phyloP scores from a whole-genome alignment of 64 coral and sea anemone species.

The Pachyseris speciosa region DNA sequence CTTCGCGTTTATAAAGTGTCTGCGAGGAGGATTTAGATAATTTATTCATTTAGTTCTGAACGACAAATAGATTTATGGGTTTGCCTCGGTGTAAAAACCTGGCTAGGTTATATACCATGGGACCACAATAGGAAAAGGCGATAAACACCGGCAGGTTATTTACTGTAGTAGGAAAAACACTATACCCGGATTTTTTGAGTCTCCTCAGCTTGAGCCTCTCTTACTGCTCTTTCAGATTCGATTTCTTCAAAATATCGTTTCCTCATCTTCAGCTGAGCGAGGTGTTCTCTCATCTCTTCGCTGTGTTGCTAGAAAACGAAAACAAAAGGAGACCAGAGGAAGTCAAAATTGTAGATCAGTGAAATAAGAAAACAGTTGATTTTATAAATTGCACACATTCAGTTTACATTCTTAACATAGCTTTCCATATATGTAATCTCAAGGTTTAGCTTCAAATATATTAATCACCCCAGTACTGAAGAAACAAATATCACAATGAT shows the following conservation, averaged over 20 bases:
- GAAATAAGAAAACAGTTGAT: neutral
- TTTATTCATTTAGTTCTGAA: too few relatives aligned
- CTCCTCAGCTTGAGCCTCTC: slow-evolving; percentile 8
- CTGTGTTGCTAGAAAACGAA: neutral
- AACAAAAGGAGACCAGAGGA: neutral
- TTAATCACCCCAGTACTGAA: too few relatives aligned
- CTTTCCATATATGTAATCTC: neutral
- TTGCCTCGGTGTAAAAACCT: too few relatives aligned
- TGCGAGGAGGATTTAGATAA: too few relatives aligned
- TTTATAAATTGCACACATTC: neutral
- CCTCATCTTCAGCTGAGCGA: neutral
- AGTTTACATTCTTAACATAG: neutral
- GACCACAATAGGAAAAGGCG: too few relatives aligned
- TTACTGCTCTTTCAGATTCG: neutral
- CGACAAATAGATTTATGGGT: too few relatives aligned
- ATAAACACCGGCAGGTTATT: too few relatives aligned
- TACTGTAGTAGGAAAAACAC: too few relatives aligned
- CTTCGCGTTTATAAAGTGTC: too few relatives aligned
- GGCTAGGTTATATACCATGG: too few relatives aligned
- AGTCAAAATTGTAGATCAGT: neutral
- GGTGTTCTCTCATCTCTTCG: slow-evolving; percentile 29
- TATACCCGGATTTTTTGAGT: neutral
- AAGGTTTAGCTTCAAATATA: neutral
- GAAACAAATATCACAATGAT: too few relatives aligned
- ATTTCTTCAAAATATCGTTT: neutral